These are phyloP conservation scores for Chrosomus eos DNA, from an alignment of 2,797 vertebrate genomes.

Conservation along the genomic window DNA sequence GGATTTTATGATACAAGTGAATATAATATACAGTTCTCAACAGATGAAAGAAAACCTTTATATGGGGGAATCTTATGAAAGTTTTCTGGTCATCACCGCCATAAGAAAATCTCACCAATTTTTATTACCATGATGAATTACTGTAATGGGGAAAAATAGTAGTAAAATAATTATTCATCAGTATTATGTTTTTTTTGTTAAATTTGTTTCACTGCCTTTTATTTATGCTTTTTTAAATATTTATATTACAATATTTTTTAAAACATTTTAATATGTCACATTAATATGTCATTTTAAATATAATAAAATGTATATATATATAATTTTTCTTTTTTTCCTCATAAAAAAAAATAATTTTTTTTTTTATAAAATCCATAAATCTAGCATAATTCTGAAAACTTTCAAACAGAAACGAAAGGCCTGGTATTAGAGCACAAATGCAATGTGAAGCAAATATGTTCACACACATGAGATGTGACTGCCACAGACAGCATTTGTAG, in stretches of 20 bases:
- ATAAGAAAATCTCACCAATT: background rate
- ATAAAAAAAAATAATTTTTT: no score
- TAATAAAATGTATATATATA: no score
- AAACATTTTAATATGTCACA: background rate
- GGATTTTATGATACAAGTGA: conserved; percentile 6
- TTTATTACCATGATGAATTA: background rate
- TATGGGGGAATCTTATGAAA: background rate
- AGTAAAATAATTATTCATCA: background rate
- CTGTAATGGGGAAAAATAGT: background rate
- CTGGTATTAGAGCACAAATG: no score
- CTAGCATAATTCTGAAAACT: no score
- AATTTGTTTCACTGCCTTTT: background rate
- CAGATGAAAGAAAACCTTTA: background rate
- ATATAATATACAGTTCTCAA: background rate
- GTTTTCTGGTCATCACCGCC: background rate
- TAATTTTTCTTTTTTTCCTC: no score
- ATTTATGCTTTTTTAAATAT: background rate
- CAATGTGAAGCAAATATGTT: no score
- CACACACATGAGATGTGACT: background rate
- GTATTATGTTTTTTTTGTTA: background rate
- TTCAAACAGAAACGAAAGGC: no score
- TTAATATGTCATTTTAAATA: background rate
- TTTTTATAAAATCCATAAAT: no score
- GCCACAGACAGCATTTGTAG: background rate
- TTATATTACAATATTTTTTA: background rate